Evolutionary conservation across 2,888 invertebrate genomes (phyloP), one percentile per base, ranked within the genome.

Genomic region (Scaeva pyrastri): DNA sequence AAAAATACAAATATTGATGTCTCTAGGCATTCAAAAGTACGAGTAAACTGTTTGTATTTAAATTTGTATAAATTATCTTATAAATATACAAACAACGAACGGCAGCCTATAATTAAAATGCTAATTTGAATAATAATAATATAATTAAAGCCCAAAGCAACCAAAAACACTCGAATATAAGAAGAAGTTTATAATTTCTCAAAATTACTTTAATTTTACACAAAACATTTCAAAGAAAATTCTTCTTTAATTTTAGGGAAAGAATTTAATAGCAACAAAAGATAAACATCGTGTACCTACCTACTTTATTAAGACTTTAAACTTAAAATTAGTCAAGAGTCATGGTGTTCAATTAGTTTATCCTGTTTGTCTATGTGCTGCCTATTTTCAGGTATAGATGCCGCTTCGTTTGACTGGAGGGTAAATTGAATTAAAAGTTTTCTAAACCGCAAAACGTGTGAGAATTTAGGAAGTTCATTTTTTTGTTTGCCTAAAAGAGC

Each of bases 41-140:
- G n/a, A n/a, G n/a, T n/a, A 31, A 31, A 31, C 31, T 31, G 31
- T 31, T 41, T 71, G 43, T 60, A 48, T 72, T 72, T 66, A 60
- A 66, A 36, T 26, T 56, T 21, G 12, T 12, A 68, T 68, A 58
- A 50, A 43, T 52, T 23, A 72, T 48, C 43, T 77, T 31, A 7
- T n/a, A n/a, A n/a, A n/a, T 58, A 58, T 72, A 66, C 31, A 60
- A 82, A 82, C 58, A 50, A 56, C n/a, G 21, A n/a, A 48, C 64
- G 71, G 76, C 66, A 76, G 76, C 66, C 31, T 4, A 7, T 82
- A 72, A 77, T 82, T 68, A 82, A 77, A 82, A 77, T 82, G 76
- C 52, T 77, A 72, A 82, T 82, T 76, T 66, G 50, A 76, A 72
- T 56, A 14, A 50, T 56, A 14, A 50, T 50, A 72, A 48, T 6